phyloP scores from a whole-genome alignment of 1,140 invertebrate species.

The Prorops nasuta region DNA sequence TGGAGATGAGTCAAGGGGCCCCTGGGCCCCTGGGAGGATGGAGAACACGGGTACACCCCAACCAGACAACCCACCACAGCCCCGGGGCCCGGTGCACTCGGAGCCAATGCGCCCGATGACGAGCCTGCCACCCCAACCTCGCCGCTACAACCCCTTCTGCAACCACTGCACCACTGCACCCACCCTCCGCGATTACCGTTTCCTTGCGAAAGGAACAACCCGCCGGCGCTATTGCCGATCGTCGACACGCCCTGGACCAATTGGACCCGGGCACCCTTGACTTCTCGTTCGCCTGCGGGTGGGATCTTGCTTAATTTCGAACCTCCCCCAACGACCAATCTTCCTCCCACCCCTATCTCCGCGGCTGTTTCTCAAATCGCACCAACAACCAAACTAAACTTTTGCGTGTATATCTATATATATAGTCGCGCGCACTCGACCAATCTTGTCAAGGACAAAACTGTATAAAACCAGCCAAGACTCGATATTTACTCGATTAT shows the following conservation, averaged over 20 bases:
- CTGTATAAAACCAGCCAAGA: too few species aligned
- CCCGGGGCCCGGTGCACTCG: constrained; percentile 52
- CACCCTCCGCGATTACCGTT: constrained; percentile 32
- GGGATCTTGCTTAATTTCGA: constrained; percentile 43
- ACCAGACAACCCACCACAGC: constrained; percentile 59
- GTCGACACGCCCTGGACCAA: constrained; percentile 34
- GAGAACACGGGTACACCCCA: constrained; percentile 58
- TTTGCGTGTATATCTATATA: too few species aligned
- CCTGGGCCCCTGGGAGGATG: constrained; percentile 55
- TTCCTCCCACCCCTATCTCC: too few species aligned
- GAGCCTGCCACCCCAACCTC: constrained; percentile 50
- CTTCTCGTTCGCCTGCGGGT: constrained; percentile 31
- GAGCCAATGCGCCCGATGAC: constrained; percentile 49
- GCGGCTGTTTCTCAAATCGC: too few species aligned
- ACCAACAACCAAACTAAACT: too few species aligned
- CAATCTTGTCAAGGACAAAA: too few species aligned
- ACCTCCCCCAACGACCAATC: constrained; percentile 3
- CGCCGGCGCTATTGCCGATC: constrained; percentile 24
- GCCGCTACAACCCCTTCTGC: constrained; percentile 35
- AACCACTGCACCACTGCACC: constrained; percentile 48
- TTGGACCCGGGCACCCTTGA: constrained; percentile 34
- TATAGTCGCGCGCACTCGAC: too few species aligned
- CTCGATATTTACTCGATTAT: too few species aligned
- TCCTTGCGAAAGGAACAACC: constrained; percentile 15
- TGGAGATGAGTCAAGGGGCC: constrained; percentile 48